A percentile compares a stretch with the other conserved stretches of the same genome.
Conservation (phyloP, 35 echinoderm and acorn worm species). For the Patiria miniata region DNA sequence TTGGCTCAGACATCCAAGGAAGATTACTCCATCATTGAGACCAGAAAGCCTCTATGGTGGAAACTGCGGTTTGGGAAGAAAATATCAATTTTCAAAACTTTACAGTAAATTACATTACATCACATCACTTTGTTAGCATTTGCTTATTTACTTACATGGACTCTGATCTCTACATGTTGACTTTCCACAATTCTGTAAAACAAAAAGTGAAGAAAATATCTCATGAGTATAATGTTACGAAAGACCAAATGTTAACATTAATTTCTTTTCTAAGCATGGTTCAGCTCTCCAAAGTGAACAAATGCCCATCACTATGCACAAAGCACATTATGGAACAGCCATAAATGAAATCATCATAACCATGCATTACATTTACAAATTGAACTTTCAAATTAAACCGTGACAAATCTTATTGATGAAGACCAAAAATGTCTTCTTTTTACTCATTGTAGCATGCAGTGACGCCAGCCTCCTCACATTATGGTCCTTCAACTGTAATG, state of each 20-base stretch:
- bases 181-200: background rate
- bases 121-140: no score
- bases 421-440: background rate
- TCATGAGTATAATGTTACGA: background rate
- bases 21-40: slow-evolving; percentile 13
- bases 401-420: background rate
- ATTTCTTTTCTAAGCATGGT: background rate
- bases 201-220: background rate
- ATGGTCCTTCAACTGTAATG: background rate
- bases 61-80: background rate
- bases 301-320: background rate
- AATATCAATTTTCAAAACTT: background rate
- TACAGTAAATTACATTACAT: background rate
- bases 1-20: slow-evolving; percentile 26
- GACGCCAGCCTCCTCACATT: no score
- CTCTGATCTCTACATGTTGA: background rate
- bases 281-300: slow-evolving; percentile 1
- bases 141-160: background rate
- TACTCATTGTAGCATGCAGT: no score
- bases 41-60: slow-evolving; percentile 2
- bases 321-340: background rate
- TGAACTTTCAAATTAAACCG: background rate
- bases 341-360: background rate
- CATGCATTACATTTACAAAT: background rate
- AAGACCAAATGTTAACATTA: background rate